phyloP scores from a whole-genome alignment of 1,140 invertebrate genomes.

The Paraescarpia echinospica region DNA sequence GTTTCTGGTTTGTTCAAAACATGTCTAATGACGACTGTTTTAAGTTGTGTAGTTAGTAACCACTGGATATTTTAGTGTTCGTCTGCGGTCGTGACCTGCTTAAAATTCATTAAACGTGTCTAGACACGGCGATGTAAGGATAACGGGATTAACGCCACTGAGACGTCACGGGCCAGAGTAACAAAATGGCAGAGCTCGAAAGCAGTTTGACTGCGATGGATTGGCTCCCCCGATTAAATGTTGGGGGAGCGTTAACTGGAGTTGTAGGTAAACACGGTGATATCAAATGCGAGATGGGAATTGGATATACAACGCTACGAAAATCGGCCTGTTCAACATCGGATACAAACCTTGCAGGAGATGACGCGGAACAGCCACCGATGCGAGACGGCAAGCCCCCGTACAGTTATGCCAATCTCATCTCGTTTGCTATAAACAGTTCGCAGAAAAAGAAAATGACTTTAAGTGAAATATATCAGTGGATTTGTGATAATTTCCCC shows the following conservation, averaged over 20 bases:
- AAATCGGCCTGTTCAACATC: slow-evolving; percentile 49
- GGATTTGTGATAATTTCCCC: slow-evolving; percentile 62
- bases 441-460: slow-evolving; percentile 64
- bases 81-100: background rate
- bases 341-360: slow-evolving; percentile 46
- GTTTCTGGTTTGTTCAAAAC: background rate
- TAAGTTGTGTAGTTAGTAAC: background rate
- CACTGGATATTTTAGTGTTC: background rate
- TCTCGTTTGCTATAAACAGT: slow-evolving; percentile 73
- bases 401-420: slow-evolving; percentile 73
- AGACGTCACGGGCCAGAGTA: background rate
- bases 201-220: slow-evolving; percentile 64
- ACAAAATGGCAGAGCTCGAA: slow-evolving; percentile 37
- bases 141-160: background rate
- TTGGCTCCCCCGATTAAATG: slow-evolving; percentile 62
- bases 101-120: background rate
- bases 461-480: slow-evolving; percentile 62
- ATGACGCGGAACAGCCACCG: slow-evolving; percentile 40
- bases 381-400: slow-evolving; percentile 62
- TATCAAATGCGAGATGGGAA: slow-evolving; percentile 33
- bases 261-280: slow-evolving; percentile 36
- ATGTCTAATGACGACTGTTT: background rate
- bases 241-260: slow-evolving; percentile 53
- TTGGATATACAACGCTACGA: slow-evolving; percentile 43
- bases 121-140: background rate